These are phyloP conservation scores for Drosophila rubida DNA, from an alignment of 2,888 invertebrate genomes.

Conservation along the genomic window DNA sequence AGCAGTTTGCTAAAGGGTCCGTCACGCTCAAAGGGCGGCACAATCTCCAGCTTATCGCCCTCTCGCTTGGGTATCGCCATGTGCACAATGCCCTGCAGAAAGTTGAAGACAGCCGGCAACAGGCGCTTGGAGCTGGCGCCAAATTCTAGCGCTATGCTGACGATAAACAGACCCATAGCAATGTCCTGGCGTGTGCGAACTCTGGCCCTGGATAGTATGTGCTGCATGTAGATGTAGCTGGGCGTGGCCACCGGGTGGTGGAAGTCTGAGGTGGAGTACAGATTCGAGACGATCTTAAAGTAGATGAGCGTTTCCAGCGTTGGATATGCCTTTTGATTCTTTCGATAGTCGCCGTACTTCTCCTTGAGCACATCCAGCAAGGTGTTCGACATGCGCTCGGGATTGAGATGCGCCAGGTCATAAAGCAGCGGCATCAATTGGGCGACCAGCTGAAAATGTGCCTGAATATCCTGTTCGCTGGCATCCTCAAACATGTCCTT, in stretches of 20 bases:
- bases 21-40: conserved; percentile 89
- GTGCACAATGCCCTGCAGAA: conserved; percentile 90
- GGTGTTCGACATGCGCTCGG: conserved; percentile 88
- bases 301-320: conserved; percentile 90
- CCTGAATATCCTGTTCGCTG: conserved; percentile 84
- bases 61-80: conserved; percentile 88
- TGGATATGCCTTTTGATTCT: conserved; percentile 87
- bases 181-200: conserved; percentile 89
- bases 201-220: conserved; percentile 89
- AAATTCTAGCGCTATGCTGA: conserved; percentile 91
- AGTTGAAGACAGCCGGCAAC: conserved; percentile 92
- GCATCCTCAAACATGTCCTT: conserved; percentile 88
- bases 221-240: conserved; percentile 92
- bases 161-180: conserved; percentile 91
- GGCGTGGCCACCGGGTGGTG: conserved; percentile 95
- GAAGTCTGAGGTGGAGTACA: conserved; percentile 96
- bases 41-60: conserved; percentile 87
- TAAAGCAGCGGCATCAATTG: conserved; percentile 87
- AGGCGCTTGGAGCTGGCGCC: conserved; percentile 91
- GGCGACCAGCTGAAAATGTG: conserved; percentile 87
- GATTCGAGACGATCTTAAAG: conserved; percentile 90
- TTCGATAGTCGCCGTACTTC: conserved; percentile 88
- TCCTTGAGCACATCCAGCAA: conserved; percentile 90
- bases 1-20: conserved; percentile 86
- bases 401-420: conserved; percentile 90